Evolutionary conservation across 2,113 vertebrate species (phyloP), one percentile per base, ranked within the genome.

Genomic region (Perccottus glenii): DNA sequence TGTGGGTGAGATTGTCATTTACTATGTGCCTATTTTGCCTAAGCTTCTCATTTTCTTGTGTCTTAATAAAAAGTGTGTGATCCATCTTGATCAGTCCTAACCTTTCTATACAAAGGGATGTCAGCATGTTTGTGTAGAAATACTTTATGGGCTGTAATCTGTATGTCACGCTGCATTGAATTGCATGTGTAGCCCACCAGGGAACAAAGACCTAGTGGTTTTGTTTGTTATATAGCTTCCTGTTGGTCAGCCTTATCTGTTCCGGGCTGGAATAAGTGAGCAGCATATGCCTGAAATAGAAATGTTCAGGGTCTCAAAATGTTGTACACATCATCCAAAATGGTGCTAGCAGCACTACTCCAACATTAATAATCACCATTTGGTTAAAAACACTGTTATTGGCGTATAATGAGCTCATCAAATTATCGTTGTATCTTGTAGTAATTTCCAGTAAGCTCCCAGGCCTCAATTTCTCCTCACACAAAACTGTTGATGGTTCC

Each of bases 221-320:
- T 19, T 71, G 70, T 77, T 80, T 77, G 60, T 9, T 42, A 49
- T 35, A 32, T 44, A 63, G 67, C 50, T 79, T 79, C 82, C 82
- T 75, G 74, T 73, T 66, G 59, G 44, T 68, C 19, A 16, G 53
- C 5, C 69, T 60, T 74, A 82, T 77, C 76, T 57, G 55, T 62
- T 5, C 50, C 50, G 19, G 32, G 48, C 11, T 14, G 68, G 50
- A 66, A 63, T 69, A 68, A n/a, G 12, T 55, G 40, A 53, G 4
- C 60, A 51, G 67, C 42, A 15, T 7, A 45, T 10, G 9, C 10
- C 60, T 51, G 43, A 42, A 57, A 52, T 33, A 60, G 64, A 36
- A 16, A 64, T 33, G 5, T 5, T 46, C 74, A 71, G 27, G 61
- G 52, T 46, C 53, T 70, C 11, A 1, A 42, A 59, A 63, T 60